phyloP scores from a whole-genome alignment of 2,888 invertebrate species.

The Erynnis tages region DNA sequence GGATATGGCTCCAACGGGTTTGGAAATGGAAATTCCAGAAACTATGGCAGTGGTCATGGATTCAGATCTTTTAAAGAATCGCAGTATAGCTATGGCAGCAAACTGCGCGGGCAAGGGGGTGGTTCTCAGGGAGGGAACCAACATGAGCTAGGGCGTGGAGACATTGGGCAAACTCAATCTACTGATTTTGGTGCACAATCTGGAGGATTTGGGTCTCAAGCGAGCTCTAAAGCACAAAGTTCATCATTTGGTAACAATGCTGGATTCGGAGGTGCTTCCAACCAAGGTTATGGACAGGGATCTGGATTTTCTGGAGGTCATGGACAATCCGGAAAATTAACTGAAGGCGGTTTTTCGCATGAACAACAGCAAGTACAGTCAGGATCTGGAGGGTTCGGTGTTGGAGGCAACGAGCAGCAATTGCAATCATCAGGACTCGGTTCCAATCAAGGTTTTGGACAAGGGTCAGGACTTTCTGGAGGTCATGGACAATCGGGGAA shows the following conservation, averaged over 20 bases:
- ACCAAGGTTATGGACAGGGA: slow-evolving; percentile 4
- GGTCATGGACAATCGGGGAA: too few relatives aligned
- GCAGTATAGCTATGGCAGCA: slow-evolving; percentile 8
- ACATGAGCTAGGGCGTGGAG: not conserved
- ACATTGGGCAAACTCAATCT: slow-evolving; percentile 12
- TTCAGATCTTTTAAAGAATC: slow-evolving; percentile 16
- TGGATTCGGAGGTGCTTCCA: slow-evolving; percentile 10
- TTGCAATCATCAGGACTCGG: too few relatives aligned
- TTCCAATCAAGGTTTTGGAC: slow-evolving; percentile 3
- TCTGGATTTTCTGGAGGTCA: too few relatives aligned
- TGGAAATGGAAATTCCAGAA: slow-evolving; percentile 3
- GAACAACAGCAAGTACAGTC: too few relatives aligned
- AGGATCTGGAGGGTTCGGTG: too few relatives aligned
- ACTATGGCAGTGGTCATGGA: not conserved
- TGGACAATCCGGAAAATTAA: too few relatives aligned
- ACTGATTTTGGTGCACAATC: slow-evolving; percentile 4
- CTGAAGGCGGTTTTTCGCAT: too few relatives aligned
- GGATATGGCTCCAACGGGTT: not conserved
- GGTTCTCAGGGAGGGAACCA: not conserved
- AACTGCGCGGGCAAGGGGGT: not conserved
- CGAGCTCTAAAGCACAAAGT: slow-evolving; percentile 20
- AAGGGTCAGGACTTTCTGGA: too few relatives aligned
- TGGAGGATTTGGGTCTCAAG: slow-evolving; percentile 5
- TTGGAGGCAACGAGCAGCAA: too few relatives aligned
- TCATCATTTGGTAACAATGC: slow-evolving; percentile 24